Conservation (phyloP, 1,140 invertebrate species). For the Megalopta genalis region DNA sequence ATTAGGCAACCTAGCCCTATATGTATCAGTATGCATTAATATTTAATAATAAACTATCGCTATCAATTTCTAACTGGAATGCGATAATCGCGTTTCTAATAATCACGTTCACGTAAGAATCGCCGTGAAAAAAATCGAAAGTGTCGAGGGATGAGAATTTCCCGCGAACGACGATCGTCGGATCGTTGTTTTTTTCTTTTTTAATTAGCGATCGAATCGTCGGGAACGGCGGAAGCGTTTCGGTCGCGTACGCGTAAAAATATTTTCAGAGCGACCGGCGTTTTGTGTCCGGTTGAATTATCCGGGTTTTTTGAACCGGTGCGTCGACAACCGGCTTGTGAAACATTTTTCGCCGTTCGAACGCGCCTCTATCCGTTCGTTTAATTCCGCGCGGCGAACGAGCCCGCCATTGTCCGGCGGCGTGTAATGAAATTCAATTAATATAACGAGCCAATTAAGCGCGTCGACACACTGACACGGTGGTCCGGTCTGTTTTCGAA, state of each 20-base stretch:
- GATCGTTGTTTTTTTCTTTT: neutral
- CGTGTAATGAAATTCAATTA: conserved; percentile 73
- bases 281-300: conserved; percentile 56
- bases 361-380: conserved; percentile 46
- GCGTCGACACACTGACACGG: conserved; percentile 64
- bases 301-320: conserved; percentile 57
- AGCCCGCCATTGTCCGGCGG: conserved; percentile 40
- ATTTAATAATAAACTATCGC: no score
- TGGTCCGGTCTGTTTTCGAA: conserved; percentile 36
- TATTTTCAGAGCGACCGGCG: conserved; percentile 48
- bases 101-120: neutral
- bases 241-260: conserved; percentile 34
- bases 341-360: conserved; percentile 59
- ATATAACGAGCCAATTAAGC: conserved; percentile 74
- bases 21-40: no score
- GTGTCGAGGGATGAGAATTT: neutral
- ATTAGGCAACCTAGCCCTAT: no score
- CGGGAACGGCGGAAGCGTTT: conserved; percentile 15
- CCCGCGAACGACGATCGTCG: neutral
- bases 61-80: no score
- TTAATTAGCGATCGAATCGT: conserved; percentile 36
- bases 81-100: neutral
- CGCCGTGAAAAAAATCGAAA: neutral
- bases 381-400: conserved; percentile 57
- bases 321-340: conserved; percentile 30